A percentile compares a stretch with the other conserved stretches of the same genome.
Conservation (phyloP, 2,888 invertebrate species). For the Drosophila niveifrons region DNA sequence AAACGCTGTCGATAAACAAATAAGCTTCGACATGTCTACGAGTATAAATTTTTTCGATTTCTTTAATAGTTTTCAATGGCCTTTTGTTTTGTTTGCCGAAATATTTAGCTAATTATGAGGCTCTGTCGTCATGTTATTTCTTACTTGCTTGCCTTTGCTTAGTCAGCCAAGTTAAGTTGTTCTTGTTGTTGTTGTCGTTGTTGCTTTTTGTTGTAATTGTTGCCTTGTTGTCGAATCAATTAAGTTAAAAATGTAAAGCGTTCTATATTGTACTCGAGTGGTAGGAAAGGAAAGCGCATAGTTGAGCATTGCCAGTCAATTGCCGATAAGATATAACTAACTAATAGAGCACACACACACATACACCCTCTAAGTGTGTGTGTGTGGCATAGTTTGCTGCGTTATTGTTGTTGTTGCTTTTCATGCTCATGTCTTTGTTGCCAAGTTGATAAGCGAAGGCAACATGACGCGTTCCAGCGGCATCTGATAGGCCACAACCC, state of each 20-base stretch:
- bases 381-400: slow-evolving; percentile 66
- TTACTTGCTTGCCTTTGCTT: slow-evolving; percentile 13
- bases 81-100: slow-evolving; percentile 15
- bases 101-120: slow-evolving; percentile 39
- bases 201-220: slow-evolving; percentile 14
- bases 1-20: not conserved
- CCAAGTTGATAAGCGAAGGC: slow-evolving; percentile 70
- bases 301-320: slow-evolving; percentile 58
- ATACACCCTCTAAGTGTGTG: not conserved
- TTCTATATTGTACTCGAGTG: slow-evolving; percentile 36
- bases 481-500: slow-evolving; percentile 37
- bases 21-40: not conserved
- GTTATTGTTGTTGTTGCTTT: slow-evolving; percentile 29
- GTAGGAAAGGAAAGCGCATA: slow-evolving; percentile 49
- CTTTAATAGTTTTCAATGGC: slow-evolving; percentile 40
- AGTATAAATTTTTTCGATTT: slow-evolving; percentile 39
- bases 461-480: slow-evolving; percentile 59
- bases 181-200: slow-evolving; percentile 15
- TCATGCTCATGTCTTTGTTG: slow-evolving; percentile 65
- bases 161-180: slow-evolving; percentile 26
- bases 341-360: slow-evolving; percentile 33
- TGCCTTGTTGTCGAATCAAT: slow-evolving; percentile 55
- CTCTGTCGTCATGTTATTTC: slow-evolving; percentile 33
- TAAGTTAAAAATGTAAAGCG: slow-evolving; percentile 60
- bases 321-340: slow-evolving; percentile 70